Percentiles rank a stretch among this genome's conserved stretches.
These are phyloP conservation scores for Cantharis rustica DNA, from an alignment of 2,888 invertebrate genomes.

Conservation along the genomic window DNA sequence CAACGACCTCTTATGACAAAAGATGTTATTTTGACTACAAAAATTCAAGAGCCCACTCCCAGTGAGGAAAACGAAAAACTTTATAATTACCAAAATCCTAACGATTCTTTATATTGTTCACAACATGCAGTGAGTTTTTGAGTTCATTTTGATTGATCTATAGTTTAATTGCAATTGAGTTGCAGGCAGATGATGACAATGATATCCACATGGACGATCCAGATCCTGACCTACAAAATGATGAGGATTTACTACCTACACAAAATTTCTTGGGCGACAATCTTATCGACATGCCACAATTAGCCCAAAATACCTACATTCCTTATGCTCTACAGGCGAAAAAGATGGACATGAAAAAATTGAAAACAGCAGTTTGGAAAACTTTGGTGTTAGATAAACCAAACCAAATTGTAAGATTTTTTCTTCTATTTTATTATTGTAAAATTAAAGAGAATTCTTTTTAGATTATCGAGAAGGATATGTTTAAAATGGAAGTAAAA, in stretches of 20 bases:
- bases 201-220: slow-evolving; percentile 35
- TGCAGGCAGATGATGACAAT: slow-evolving; percentile 26
- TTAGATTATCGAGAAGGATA: slow-evolving; percentile 18
- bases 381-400: slow-evolving; percentile 57
- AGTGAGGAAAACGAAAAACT: slow-evolving; percentile 48
- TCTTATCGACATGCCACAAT: slow-evolving; percentile 70
- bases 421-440: background rate
- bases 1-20: slow-evolving; percentile 14
- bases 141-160: background rate
- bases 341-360: slow-evolving; percentile 82
- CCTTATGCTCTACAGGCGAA: slow-evolving; percentile 83
- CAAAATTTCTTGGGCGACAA: slow-evolving; percentile 58
- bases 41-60: background rate
- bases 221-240: slow-evolving; percentile 43
- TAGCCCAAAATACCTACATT: slow-evolving; percentile 73
- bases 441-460: slow-evolving; percentile 8
- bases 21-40: slow-evolving; percentile 1
- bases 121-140: slow-evolving; percentile 16
- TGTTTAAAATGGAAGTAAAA: slow-evolving; percentile 35
- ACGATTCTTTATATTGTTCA: slow-evolving; percentile 60
- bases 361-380: slow-evolving; percentile 78
- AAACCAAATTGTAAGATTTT: slow-evolving; percentile 45
- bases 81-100: slow-evolving; percentile 62
- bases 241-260: slow-evolving; percentile 47
- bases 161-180: background rate